Evolutionary conservation across 64 coral and sea anemone species (phyloP), one percentile per base, ranked within the genome.

Genomic region (Exaiptasia diaphana): DNA sequence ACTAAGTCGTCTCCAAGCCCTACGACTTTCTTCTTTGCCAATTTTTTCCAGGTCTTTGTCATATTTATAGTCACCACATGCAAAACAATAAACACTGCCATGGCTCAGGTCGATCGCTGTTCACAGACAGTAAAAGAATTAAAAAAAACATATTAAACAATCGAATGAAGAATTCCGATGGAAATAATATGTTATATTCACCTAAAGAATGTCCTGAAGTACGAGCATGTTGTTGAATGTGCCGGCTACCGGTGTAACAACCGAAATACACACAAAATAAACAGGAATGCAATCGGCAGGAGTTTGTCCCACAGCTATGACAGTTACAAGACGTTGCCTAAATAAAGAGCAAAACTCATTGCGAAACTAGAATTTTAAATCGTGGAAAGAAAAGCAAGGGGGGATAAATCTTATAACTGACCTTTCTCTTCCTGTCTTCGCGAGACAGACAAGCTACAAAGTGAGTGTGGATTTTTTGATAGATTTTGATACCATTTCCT

Each of bases 231-330:
- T 83, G 79, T 52, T 99, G 95, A 18, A 99, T 99, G 49, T 99
- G 95, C 82, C 85, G 80, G 80, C 85, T 82, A 44, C 95, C 95
- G 40, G 85, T 89, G 27, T 99, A 99, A 49, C 95, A 99, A 46
- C 95, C 95, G 33, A 99, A 99, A 77, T 99, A 99, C 64, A 99
- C 90, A 80, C 95, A 99, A 18, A 59, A 89, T 74, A 99, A 75
- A 85, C 90, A 99, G 20, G 95, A 93, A 53, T 99, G 95, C 21
- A 99, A 80, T 8, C 95, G 95, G 59, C 84, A 88, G 6, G 95
- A 99, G 54, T 79, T 74, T 1, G 95, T 99, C 44, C 90, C 95
- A 69, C 95, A 99, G 7, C 71, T 90, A 76, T 99, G 90, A 30
- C 95, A 99, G 11, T 85, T 46, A 75, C 90, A 88, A 10, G 75